phyloP scores from a whole-genome alignment of 2,113 vertebrate species.

The Petromus typicus region DNA sequence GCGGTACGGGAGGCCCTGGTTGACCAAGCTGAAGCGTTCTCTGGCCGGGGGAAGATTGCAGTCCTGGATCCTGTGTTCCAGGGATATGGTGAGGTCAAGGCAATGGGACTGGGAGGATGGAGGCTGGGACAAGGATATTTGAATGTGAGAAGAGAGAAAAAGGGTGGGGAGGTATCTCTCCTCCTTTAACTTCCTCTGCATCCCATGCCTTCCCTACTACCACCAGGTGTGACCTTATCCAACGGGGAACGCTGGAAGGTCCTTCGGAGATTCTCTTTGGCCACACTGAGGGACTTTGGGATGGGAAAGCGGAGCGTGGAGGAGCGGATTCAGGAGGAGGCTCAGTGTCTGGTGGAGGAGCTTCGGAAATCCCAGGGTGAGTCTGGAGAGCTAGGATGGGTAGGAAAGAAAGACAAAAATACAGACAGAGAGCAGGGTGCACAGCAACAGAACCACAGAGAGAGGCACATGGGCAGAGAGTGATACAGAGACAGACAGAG shows the following conservation, averaged over 20 bases:
- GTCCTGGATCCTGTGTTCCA: background rate
- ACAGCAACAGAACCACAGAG: background rate
- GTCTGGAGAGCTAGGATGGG: background rate
- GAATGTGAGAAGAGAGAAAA: background rate
- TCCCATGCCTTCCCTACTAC: background rate
- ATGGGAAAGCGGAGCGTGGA: slow-evolving; percentile 86
- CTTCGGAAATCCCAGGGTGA: slow-evolving; percentile 84
- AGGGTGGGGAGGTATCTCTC: accelerated
- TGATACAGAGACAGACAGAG: background rate
- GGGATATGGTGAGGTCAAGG: slow-evolving; percentile 66
- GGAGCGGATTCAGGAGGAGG: slow-evolving; percentile 84
- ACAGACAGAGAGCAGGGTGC: background rate
- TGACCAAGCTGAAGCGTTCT: slow-evolving; percentile 75
- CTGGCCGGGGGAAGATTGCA: slow-evolving; percentile 51
- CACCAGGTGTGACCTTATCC: slow-evolving; percentile 48
- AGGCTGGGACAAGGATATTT: background rate
- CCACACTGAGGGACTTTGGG: slow-evolving; percentile 85
- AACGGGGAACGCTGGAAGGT: slow-evolving; percentile 75
- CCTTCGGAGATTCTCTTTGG: slow-evolving; percentile 84
- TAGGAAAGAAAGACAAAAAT: background rate
- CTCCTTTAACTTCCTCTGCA: background rate
- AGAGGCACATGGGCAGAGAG: no score
- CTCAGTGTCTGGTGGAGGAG: slow-evolving; percentile 79
- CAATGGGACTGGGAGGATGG: no score
- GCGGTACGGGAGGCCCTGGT: slow-evolving; percentile 79